phyloP scores from a whole-genome alignment of 2,113 vertebrate species.

The Bos indicus region DNA sequence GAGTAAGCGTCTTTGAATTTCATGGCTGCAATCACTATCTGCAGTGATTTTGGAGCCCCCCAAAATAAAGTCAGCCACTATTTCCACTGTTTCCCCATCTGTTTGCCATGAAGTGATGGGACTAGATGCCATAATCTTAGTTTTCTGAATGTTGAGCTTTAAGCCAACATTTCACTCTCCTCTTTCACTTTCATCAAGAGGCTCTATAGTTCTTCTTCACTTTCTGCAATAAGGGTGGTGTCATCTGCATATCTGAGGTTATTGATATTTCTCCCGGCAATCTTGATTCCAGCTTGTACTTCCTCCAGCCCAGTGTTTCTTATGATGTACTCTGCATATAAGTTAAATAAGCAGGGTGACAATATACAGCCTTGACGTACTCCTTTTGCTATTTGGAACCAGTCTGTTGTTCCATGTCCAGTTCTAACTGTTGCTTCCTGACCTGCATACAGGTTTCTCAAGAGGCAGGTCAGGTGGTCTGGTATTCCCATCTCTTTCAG shows the following conservation, averaged over 20 bases:
- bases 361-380: background rate
- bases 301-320: background rate
- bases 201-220: no score
- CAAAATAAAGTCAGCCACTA: background rate
- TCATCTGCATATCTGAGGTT: no score
- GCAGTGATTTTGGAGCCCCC: background rate
- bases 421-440: background rate
- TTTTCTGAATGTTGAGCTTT: background rate
- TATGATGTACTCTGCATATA: background rate
- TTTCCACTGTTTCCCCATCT: background rate
- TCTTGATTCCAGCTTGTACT: background rate
- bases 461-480: background rate
- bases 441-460: background rate
- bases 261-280: no score
- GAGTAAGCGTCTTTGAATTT: background rate
- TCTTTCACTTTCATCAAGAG: no score
- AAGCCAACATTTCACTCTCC: background rate
- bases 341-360: background rate
- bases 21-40: background rate
- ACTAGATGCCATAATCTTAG: background rate
- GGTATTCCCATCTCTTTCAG: background rate
- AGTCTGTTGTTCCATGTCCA: background rate
- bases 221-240: no score
- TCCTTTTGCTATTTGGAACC: background rate
- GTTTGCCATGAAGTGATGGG: background rate